phyloP scores from a whole-genome alignment of 2,888 invertebrate species.

The Pheosia gnoma region DNA sequence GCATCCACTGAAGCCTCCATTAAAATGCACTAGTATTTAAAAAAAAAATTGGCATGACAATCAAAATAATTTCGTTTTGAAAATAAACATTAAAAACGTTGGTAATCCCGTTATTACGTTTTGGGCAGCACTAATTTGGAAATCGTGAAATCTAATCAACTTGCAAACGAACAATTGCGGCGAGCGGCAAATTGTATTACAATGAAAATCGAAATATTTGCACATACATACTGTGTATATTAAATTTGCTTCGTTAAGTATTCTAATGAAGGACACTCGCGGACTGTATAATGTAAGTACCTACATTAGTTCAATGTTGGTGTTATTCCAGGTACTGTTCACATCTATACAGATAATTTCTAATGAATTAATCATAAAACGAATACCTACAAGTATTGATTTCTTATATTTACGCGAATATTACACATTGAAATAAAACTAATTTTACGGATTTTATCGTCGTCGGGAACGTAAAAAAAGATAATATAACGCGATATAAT shows the following conservation, averaged over 20 bases:
- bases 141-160: background rate
- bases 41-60: background rate
- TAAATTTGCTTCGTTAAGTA: constrained; percentile 4
- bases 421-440: no score
- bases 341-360: no score
- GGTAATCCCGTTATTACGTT: no score
- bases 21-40: background rate
- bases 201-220: background rate
- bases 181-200: background rate
- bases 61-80: background rate
- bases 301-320: constrained; percentile 2
- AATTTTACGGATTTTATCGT: no score
- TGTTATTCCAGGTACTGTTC: background rate
- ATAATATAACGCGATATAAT: no score
- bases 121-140: background rate
- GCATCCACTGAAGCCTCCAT: constrained; percentile 3
- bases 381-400: no score
- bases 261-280: constrained; percentile 1
- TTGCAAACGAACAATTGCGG: background rate
- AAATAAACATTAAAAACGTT: background rate
- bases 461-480: no score
- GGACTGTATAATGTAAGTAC: background rate
- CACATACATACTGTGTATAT: background rate
- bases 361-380: no score
- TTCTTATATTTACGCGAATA: no score